A percentile compares a stretch with the other conserved stretches of the same genome.
These are phyloP conservation scores for Trididemnum nubilum DNA, from an alignment of 23 tunicate species.

Conservation along the genomic window DNA sequence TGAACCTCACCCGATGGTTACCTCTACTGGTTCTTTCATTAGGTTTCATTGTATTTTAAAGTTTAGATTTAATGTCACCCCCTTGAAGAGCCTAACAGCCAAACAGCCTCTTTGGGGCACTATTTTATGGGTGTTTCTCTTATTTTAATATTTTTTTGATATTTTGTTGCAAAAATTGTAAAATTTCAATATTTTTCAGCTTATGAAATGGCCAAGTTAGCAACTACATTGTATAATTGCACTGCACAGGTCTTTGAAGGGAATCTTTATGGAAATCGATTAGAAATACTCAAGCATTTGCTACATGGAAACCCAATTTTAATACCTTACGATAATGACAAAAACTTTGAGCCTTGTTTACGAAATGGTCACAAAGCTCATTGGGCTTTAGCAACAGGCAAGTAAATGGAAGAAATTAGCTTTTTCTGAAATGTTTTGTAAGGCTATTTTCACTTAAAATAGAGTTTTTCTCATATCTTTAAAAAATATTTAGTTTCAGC, in stretches of 20 bases:
- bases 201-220: slow-evolving; percentile 40
- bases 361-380: slow-evolving; percentile 65
- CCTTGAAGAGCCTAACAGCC: too few relatives aligned
- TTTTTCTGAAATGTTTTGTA: background rate
- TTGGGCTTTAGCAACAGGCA: slow-evolving; percentile 70
- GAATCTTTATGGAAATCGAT: slow-evolving; percentile 4
- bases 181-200: background rate
- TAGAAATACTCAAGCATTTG: slow-evolving; percentile 20
- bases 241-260: background rate
- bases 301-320: slow-evolving; percentile 40
- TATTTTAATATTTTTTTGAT: too few relatives aligned
- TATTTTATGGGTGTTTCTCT: too few relatives aligned
- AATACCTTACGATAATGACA: slow-evolving; percentile 64
- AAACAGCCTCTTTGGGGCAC: too few relatives aligned
- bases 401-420: too few relatives aligned
- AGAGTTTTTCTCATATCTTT: too few relatives aligned
- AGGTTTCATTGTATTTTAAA: too few relatives aligned
- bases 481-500: too few relatives aligned
- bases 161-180: background rate
- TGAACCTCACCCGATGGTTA: too few relatives aligned
- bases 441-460: background rate
- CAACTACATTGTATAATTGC: slow-evolving; percentile 24
- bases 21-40: too few relatives aligned
- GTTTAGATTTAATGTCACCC: too few relatives aligned
- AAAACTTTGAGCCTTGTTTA: slow-evolving; percentile 53